These are phyloP conservation scores for Sylvilagus bachmani DNA, from an alignment of 2,113 vertebrate species.

Conservation along the genomic window DNA sequence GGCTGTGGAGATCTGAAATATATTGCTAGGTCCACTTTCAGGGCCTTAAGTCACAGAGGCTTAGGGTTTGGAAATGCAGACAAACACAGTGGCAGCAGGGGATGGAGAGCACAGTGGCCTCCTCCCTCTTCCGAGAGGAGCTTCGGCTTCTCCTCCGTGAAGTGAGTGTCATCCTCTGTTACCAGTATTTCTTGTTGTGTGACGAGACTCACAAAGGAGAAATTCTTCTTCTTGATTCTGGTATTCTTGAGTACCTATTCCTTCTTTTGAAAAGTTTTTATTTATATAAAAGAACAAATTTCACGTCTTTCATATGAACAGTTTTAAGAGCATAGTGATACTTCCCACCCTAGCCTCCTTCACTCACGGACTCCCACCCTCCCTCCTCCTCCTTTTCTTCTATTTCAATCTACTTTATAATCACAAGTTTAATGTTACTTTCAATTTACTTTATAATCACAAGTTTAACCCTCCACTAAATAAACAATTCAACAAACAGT, in stretches of 20 bases:
- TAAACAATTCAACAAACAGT: no score
- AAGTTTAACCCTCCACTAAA: no score
- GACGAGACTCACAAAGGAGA: background rate
- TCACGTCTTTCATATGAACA: no score
- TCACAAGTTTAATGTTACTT: no score
- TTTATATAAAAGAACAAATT: no score
- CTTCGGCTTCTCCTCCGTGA: background rate
- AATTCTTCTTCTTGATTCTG: background rate
- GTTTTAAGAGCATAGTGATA: no score
- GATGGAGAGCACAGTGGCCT: background rate
- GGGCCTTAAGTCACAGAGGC: background rate
- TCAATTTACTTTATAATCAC: no score
- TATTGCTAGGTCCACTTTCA: background rate
- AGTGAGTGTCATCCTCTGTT: background rate
- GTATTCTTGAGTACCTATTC: background rate
- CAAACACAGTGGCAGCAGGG: background rate
- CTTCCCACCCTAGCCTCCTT: no score
- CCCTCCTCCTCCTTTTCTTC: no score
- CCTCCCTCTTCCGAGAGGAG: background rate
- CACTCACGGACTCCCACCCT: no score
- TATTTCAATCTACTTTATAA: no score
- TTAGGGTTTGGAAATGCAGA: background rate
- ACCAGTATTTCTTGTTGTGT: background rate
- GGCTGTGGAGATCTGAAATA: background rate
- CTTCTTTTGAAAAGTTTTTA: no score